Conservation (phyloP, 1,140 invertebrate genomes). For the Cydia pomonella region DNA sequence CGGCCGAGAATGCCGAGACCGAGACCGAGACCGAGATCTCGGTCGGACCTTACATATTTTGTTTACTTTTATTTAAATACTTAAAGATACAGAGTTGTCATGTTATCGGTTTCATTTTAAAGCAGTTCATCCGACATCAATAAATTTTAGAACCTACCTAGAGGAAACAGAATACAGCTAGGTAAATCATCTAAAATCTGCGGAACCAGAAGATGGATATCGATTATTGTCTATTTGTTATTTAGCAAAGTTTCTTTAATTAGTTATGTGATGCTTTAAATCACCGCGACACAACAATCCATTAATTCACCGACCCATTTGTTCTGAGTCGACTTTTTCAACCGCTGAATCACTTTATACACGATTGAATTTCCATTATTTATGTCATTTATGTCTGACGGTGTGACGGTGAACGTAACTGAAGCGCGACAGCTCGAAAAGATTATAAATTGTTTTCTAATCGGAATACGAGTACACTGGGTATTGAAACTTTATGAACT, state of each 20-base stretch:
- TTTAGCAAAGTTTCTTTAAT: neutral
- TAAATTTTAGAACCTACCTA: no score
- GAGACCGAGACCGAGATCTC: no score
- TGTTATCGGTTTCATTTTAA: no score
- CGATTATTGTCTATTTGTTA: no score
- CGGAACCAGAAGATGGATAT: no score
- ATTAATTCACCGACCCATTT: constrained; percentile 14
- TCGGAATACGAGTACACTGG: neutral
- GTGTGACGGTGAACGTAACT: neutral
- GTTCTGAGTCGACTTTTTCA: neutral
- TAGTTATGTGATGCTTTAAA: neutral
- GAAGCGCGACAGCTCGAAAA: neutral
- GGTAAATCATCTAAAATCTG: no score
- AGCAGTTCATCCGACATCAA: no score
- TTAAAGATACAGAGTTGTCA: no score
- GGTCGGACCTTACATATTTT: no score
- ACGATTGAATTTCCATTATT: constrained; percentile 7
- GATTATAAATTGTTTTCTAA: neutral
- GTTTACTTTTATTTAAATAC: no score
- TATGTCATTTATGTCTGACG: neutral
- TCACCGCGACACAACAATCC: neutral
- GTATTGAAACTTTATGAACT: constrained; percentile 4
- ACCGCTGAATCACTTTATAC: neutral
- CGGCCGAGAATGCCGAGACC: no score
- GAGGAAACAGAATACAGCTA: no score